A percentile compares a stretch with the other conserved stretches of the same genome.
phyloP scores from a whole-genome alignment of 2,113 vertebrate genomes.

The Xenus cinereus region DNA sequence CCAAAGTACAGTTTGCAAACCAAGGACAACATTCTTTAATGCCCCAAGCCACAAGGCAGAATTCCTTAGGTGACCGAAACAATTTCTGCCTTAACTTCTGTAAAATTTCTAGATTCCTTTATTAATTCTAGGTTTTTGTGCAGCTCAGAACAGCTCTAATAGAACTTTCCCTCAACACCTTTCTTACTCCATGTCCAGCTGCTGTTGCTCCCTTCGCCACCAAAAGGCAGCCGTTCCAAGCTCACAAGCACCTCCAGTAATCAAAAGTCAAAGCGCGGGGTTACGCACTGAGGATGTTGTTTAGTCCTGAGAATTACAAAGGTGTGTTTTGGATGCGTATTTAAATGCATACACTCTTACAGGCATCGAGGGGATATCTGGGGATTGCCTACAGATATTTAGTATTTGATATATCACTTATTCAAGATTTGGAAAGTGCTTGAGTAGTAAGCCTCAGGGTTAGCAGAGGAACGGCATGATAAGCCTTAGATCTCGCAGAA shows the following conservation, averaged over 20 bases:
- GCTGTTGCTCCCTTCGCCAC: background rate
- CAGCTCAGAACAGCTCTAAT: background rate
- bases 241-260: background rate
- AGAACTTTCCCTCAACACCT: background rate
- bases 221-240: background rate
- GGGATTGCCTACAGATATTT: conserved; percentile 39
- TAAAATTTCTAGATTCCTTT: background rate
- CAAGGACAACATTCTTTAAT: background rate
- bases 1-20: background rate
- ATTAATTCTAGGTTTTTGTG: background rate
- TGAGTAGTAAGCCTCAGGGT: conserved; percentile 48
- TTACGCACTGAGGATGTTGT: background rate
- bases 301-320: background rate
- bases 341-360: background rate
- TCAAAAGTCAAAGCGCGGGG: background rate
- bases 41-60: background rate
- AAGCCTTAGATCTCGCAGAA: conserved; percentile 40
- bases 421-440: conserved; percentile 19
- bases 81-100: background rate
- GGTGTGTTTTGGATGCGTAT: background rate
- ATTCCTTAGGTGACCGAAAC: background rate
- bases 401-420: conserved; percentile 48
- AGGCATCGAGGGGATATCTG: background rate
- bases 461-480: conserved; percentile 31
- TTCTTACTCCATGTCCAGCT: background rate